A percentile compares a stretch with the other conserved stretches of the same genome.
phyloP scores from a whole-genome alignment of 1,140 invertebrate species.

The Lordiphosa collinella region DNA sequence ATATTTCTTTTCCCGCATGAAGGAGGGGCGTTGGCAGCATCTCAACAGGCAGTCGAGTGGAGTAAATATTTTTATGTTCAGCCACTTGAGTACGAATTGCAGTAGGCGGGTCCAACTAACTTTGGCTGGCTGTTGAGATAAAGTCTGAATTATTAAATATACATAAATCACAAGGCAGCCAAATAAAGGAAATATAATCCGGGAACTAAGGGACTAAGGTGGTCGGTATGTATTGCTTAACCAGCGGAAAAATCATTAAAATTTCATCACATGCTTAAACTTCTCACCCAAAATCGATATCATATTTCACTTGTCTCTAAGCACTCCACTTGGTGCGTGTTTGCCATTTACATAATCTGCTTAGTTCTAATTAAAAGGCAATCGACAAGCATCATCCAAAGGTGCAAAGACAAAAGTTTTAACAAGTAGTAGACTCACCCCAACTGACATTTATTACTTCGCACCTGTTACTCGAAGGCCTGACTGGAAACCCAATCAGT shows the following conservation, averaged over 20 bases:
- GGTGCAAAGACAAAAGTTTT: slow-evolving; percentile 25
- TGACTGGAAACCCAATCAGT: slow-evolving; percentile 48
- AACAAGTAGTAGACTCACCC: slow-evolving; percentile 13
- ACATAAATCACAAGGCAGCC: slow-evolving; percentile 57
- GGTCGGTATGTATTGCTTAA: too few species aligned
- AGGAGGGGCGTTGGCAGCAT: slow-evolving; percentile 6
- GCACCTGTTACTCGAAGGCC: slow-evolving; percentile 51
- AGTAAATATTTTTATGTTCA: slow-evolving; percentile 41
- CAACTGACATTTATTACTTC: slow-evolving; percentile 23
- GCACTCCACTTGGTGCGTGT: slow-evolving; percentile 17
- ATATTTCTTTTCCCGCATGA: slow-evolving; percentile 29
- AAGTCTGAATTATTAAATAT: slow-evolving; percentile 72
- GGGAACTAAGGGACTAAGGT: slow-evolving; percentile 4
- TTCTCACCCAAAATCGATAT: slow-evolving; percentile 37
- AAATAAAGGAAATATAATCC: slow-evolving; percentile 14
- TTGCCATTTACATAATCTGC: slow-evolving; percentile 67
- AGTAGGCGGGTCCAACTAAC: slow-evolving; percentile 2
- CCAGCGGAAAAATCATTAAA: too few species aligned
- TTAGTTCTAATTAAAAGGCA: slow-evolving; percentile 69
- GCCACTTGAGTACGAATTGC: slow-evolving; percentile 37
- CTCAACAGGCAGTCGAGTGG: slow-evolving; percentile 23
- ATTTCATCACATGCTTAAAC: slow-evolving; percentile 24
- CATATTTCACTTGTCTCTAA: slow-evolving; percentile 32
- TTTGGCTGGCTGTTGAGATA: slow-evolving; percentile 52
- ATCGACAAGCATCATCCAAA: slow-evolving; percentile 24